phyloP scores from a whole-genome alignment of 2,797 vertebrate genomes.

The Podargus strigoides region DNA sequence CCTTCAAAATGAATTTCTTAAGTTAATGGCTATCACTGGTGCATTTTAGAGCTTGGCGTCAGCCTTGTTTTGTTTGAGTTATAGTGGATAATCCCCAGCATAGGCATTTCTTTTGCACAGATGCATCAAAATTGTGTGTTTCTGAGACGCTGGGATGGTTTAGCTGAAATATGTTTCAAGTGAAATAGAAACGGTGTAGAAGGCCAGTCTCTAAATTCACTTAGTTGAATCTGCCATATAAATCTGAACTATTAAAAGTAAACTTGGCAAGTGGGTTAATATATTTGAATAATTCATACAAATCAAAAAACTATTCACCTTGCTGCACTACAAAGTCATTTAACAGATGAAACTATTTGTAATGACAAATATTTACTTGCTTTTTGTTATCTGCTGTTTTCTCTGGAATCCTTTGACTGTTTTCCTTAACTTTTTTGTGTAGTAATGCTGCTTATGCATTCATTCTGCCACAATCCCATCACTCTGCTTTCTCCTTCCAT shows the following conservation, averaged over 20 bases:
- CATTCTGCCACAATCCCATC: constrained; percentile 76
- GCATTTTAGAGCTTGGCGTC: neutral
- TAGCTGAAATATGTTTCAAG: neutral
- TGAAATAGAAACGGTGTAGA: neutral
- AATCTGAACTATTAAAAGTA: neutral
- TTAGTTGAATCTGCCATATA: neutral
- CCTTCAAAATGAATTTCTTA: neutral
- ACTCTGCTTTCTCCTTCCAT: constrained; percentile 77
- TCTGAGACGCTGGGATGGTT: neutral
- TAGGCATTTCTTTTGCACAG: neutral
- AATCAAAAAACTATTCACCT: neutral
- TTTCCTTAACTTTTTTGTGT: constrained; percentile 64
- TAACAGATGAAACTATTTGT: neutral
- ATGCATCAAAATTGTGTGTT: neutral
- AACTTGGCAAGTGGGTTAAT: neutral
- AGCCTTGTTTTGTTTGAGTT: neutral
- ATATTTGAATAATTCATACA: neutral
- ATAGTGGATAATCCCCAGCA: neutral
- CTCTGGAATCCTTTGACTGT: constrained; percentile 60
- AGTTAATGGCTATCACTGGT: neutral
- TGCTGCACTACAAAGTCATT: neutral
- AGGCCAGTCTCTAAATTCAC: neutral
- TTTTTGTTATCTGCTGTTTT: constrained; percentile 38
- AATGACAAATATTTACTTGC: neutral
- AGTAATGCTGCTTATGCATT: constrained; percentile 60